Base-by-base conservation (phyloP, 92 coral and sea anemone species). In the Umimayanthus chanpuru region DNA sequence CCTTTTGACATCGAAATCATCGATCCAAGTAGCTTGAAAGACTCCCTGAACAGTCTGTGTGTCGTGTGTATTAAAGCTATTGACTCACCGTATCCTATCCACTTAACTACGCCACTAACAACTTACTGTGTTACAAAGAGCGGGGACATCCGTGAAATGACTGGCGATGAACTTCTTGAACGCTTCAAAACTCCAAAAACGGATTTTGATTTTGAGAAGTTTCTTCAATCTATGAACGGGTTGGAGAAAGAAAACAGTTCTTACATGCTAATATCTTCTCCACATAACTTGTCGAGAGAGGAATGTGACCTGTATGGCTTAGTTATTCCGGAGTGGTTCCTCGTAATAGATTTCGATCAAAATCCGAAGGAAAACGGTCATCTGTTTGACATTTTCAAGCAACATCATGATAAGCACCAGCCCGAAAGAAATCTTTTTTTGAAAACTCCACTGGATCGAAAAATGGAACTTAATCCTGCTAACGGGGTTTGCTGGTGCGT, bases 401-500 rank as follows among this genome's bases (percentile, higher is more conserved):
- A 89, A 41, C 81, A 74, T 41, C 93, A 94, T 40, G 98, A 93
- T 73, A 75, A 55, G 30, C 95, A 94, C 56, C 98, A 93, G 76
- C 92, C 92, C n/a, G 98, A 94, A 61, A 77, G 98, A 89, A 93
- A 93, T 66, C 93, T 91, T 55, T 92, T 73, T 44, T 55, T 94
- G 6, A 88, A 81, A 88, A 94, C 95, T 2, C 95, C 95, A 10
- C 80, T 84, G 83, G 90, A 93, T 81, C 89, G 90, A 58, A 93
- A 92, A 73, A 85, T 94, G 2, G 91, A 91, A 23, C 23, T 94
- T 67, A 91, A 94, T 36, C 93, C 98, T 18, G 91, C 76, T 20
- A 91, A 93, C 76, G 95, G 98, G 23, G 88, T 94, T 39, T 93
- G 95, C 73, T 94, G 98, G 98, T 92, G 93, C 70, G 95, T 95